Evolutionary conservation across 2,113 vertebrate species (phyloP).

Genomic region (Columba livia): DNA sequence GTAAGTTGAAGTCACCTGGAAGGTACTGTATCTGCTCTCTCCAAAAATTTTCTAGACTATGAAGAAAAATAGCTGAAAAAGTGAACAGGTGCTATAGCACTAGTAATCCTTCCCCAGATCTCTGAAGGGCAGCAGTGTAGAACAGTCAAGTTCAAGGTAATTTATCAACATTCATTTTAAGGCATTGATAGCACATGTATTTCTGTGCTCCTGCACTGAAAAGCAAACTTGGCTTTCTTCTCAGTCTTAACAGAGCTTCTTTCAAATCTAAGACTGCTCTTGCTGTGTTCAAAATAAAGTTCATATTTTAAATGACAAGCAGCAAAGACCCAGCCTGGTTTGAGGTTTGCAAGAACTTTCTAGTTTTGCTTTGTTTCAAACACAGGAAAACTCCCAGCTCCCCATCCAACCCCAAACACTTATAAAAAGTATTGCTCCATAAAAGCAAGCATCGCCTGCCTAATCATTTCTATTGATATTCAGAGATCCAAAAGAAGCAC

Average conservation of each 20-base stretch:
- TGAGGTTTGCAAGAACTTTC: not conserved
- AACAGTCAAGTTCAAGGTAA: not conserved
- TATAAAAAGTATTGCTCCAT: not conserved
- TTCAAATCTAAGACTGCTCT: not conserved
- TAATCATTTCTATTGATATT: constrained; percentile 21
- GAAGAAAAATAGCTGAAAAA: not conserved
- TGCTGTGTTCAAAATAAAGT: not conserved
- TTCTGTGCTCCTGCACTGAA: not conserved
- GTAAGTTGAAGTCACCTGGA: not conserved
- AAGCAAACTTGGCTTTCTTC: not conserved
- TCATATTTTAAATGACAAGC: not conserved
- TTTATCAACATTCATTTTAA: not conserved
- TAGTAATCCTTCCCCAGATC: not conserved
- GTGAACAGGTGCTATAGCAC: not conserved
- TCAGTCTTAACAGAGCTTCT: not conserved
- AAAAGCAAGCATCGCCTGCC: not conserved
- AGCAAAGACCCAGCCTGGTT: not conserved
- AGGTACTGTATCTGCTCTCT: not conserved
- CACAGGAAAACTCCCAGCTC: not conserved
- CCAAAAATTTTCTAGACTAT: not conserved
- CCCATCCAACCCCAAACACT: not conserved
- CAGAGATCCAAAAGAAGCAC: not conserved
- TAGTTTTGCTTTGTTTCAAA: not conserved
- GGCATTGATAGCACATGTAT: not conserved
- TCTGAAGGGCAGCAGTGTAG: not conserved